Base-by-base conservation (phyloP, 2,797 vertebrate genomes). In the Enteromius thamalakanensis region DNA sequence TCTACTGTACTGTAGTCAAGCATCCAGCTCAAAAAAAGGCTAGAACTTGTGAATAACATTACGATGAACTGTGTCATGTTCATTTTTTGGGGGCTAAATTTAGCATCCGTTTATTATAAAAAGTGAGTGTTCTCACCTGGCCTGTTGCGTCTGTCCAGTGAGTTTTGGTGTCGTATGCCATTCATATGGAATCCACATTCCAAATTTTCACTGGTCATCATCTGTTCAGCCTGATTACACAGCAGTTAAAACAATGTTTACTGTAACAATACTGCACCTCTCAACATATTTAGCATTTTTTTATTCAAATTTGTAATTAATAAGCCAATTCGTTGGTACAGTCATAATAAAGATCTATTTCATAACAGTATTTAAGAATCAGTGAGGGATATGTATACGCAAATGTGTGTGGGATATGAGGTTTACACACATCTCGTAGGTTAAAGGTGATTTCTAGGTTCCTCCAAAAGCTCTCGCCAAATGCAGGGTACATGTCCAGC, bases 371-470 rank as follows among this genome's bases (percentile, higher is more conserved):
- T 6, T 34, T 1, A 74, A 53, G 11, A 34, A n/a, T 32, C 9
- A 53, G 17, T 72, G 37, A 65, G 23, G 3, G 4, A 49, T 19
- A 6, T 47, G 29, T 37, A 60, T 76, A 40, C 40, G 40, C 9
- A 29, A 42, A 49, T 53, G 23, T 32, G 8, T 42, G 11, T n/a
- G 9, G 11, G 8, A 40, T 12, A 21, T 65, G 23, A 29, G 15
- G 47, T 74, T n/a, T 81, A 92, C 95, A 91, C 93, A 99, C 97
- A 68, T 99, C 97, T 95, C 97, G 94, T 14, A 99, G 93, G 91
- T 99, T 96, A 91, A 96, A 97, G 1, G 97, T 98, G 92, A 99
- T 96, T 87, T 98, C 97, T 85, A 99, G 90, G 91, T 98, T 98
- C 88, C 94, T 96, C 97, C 98, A 99, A 93, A 99, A 99, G 87